Base-by-base conservation (phyloP, 2,888 invertebrate species). In the Caenorhabditis becei region DNA sequence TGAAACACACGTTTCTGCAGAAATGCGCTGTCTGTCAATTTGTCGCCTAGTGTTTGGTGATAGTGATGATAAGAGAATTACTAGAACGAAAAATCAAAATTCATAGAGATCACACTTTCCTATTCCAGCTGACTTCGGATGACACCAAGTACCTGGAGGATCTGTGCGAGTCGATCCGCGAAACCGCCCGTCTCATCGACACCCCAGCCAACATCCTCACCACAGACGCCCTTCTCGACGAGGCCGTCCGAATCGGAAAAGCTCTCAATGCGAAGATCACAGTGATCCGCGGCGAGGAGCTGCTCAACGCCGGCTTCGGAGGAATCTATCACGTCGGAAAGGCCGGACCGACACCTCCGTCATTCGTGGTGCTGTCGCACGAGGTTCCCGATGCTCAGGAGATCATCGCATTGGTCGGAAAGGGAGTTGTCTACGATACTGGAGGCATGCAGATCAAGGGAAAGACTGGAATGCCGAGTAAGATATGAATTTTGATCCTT, bases 361-460 rank as follows among this genome's bases (percentile, higher is more conserved):
- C 94, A 0, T 92, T 95, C 2, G 95, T 94, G 3, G 93, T 94
- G 1, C 93, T 95, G 24, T 94, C 94, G 66, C 66, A 77, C 16
- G 67, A 75, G 26, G 80, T 81, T 32, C 92, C 92, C 3, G 94
- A 93, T 0, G 94, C 94, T 14, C 79, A 80, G 0, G 92, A 93
- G 82, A 94, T 94, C 1, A 94, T 96, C 77, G 96, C 96, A 1
- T 95, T 96, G 94, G 96, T 96, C 53, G 96, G 96, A 63, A 96
- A 97, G 92, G 96, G 96, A 63, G 96, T 97, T 91, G 96, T 96
- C 5, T 96, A 95, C 91, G 96, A 97, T 91, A 96, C 96, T 83
- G 96, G 96, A 90, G 96, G 96, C 28, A 94, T 96, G 80, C 95
- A 95, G 92, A 95, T 97, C 89, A 97, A 97, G 92, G 94, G 94